phyloP scores from a whole-genome alignment of 2,113 vertebrate genomes.

The Pteropus alecto region DNA sequence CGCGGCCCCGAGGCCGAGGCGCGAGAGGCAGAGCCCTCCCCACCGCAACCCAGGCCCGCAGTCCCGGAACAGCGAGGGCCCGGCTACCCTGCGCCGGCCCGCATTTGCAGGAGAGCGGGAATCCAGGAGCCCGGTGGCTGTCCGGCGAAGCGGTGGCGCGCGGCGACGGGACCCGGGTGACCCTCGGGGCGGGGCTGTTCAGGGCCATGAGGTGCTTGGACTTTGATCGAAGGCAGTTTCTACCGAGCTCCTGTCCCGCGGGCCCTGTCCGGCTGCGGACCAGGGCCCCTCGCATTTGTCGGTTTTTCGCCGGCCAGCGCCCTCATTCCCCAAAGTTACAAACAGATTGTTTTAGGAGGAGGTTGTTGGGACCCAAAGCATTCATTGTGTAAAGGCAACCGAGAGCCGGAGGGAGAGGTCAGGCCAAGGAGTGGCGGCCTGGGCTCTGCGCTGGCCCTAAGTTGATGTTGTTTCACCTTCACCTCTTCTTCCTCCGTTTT shows the following conservation, averaged over 20 bases:
- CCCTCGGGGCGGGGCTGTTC: constrained; percentile 66
- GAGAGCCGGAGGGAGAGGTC: neutral
- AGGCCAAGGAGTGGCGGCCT: neutral
- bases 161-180: constrained; percentile 36
- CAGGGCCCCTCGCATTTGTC: neutral
- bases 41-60: neutral
- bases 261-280: neutral
- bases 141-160: neutral
- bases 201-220: neutral
- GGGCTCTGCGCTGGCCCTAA: constrained; percentile 45
- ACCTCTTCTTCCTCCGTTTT: constrained; percentile 58
- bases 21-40: neutral
- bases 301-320: neutral
- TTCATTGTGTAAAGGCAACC: constrained; percentile 40
- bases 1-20: constrained; percentile 25
- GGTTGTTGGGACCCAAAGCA: constrained; percentile 11
- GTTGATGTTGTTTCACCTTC: constrained; percentile 44
- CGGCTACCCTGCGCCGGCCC: neutral
- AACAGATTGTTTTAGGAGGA: neutral
- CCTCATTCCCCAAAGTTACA: constrained; percentile 58
- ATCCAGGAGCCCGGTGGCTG: neutral
- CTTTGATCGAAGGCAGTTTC: constrained; percentile 32
- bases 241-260: neutral
- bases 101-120: neutral
- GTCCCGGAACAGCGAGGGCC: neutral